Conservation (phyloP, 2,888 invertebrate genomes). For the Choristoneura rosaceana region DNA sequence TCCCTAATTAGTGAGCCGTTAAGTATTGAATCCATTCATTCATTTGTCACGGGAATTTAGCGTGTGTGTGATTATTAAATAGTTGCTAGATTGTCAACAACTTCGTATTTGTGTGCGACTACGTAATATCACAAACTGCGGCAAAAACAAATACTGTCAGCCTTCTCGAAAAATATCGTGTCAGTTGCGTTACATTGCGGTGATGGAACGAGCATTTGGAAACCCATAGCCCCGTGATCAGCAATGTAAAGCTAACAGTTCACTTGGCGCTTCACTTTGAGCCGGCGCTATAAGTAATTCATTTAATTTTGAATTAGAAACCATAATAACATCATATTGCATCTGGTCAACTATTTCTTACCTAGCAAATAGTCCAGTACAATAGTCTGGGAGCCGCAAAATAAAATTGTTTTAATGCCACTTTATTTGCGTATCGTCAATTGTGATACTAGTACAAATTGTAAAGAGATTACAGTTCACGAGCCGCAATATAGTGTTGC, state of each 20-base stretch:
- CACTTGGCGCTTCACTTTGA: no score
- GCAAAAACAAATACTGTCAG: neutral
- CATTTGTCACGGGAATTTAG: conserved; percentile 20
- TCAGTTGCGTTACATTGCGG: neutral
- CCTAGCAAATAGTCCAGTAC: no score
- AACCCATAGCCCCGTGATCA: neutral
- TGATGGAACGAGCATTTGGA: neutral
- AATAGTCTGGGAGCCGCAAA: no score
- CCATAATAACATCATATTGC: no score
- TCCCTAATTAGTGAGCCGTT: neutral
- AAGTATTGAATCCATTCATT: neutral
- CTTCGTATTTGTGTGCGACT: conserved; percentile 15
- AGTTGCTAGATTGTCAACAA: neutral
- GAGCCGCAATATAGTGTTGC: no score
- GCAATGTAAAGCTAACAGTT: neutral
- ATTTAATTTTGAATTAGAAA: no score
- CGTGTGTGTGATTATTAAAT: neutral
- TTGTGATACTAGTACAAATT: no score
- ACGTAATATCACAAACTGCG: conserved; percentile 24
- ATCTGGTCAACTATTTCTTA: no score
- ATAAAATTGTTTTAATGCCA: no score
- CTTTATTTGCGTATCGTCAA: no score
- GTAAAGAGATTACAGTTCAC: no score
- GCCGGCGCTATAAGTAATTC: no score
- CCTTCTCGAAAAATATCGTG: neutral